Conservation (phyloP, 1,140 invertebrate species). For the Hyles vespertilio region DNA sequence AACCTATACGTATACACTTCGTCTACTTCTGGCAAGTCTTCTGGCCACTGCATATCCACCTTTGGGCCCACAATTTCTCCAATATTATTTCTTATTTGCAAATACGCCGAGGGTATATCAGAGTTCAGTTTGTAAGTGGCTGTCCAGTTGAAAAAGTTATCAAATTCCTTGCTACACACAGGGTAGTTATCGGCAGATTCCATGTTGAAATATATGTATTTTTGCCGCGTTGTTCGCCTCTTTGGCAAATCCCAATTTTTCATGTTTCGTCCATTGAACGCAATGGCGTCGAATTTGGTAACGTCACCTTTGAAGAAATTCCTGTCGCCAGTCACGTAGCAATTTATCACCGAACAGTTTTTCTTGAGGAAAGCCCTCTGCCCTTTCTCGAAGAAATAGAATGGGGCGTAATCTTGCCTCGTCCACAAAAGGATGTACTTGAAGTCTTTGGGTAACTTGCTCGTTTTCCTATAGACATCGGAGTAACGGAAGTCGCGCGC, state of each 20-base stretch:
- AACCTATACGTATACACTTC: constrained; percentile 28
- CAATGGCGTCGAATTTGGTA: constrained; percentile 63
- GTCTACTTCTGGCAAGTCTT: constrained; percentile 20
- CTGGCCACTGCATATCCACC: constrained; percentile 48
- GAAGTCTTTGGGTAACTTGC: constrained; percentile 33
- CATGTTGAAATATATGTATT: constrained; percentile 72
- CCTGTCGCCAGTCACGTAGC: constrained; percentile 50
- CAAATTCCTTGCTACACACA: constrained; percentile 39
- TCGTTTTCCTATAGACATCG: constrained; percentile 41
- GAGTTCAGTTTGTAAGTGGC: constrained; percentile 77
- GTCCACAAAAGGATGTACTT: constrained; percentile 59
- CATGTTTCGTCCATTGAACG: constrained; percentile 64
- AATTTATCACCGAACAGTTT: constrained; percentile 53
- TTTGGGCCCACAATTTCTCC: constrained; percentile 57
- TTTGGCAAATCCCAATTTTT: constrained; percentile 40
- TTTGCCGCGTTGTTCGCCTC: constrained; percentile 53
- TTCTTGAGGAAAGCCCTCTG: constrained; percentile 48
- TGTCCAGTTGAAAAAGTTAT: constrained; percentile 79
- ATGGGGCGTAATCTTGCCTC: constrained; percentile 34
- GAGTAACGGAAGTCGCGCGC: constrained; percentile 43
- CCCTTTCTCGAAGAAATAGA: constrained; percentile 39
- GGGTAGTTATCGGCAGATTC: constrained; percentile 72
- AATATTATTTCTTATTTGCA: constrained; percentile 54
- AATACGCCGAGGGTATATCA: constrained; percentile 71
- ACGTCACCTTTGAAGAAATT: constrained; percentile 44